These are phyloP conservation scores for Clytia hemisphaerica DNA, from an alignment of 30 jellyfish, hydroid and myxozoan species.

Conservation along the genomic window DNA sequence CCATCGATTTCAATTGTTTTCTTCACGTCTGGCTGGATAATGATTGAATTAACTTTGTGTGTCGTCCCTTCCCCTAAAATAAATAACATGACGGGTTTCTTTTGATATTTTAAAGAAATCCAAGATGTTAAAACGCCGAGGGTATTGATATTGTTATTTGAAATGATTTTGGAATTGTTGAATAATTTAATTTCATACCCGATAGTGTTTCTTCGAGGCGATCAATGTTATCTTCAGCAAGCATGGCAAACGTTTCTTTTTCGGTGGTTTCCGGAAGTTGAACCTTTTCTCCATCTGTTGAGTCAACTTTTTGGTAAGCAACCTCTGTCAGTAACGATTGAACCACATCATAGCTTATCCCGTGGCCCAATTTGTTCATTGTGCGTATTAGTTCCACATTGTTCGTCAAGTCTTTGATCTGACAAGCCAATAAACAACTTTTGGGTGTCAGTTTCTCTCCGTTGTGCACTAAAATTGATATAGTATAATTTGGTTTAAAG, in stretches of 20 bases:
- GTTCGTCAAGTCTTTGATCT: background rate
- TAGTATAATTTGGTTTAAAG: no score
- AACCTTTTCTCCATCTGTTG: background rate
- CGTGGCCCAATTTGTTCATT: conserved; percentile 2
- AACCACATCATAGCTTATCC: conserved; percentile 2
- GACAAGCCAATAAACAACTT: background rate
- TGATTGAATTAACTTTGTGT: no score
- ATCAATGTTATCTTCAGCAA: background rate
- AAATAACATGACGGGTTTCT: no score
- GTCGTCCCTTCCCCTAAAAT: no score
- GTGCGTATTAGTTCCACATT: conserved; percentile 1
- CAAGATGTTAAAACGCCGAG: no score
- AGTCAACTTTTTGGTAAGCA: conserved; percentile 7
- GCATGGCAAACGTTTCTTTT: conserved; percentile 2
- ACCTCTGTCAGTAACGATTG: background rate
- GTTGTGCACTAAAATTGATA: no score
- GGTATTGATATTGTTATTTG: no score
- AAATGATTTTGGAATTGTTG: no score
- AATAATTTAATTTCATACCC: no score
- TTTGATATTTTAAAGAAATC: no score
- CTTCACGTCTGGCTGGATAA: no score
- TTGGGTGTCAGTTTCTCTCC: conserved; percentile 6
- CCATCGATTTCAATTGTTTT: no score
- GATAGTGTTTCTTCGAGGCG: conserved; percentile 11
- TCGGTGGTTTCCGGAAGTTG: background rate